Percentiles rank a stretch among this genome's conserved stretches.
These are phyloP conservation scores for Tiliacea citrago DNA, from an alignment of 2,888 invertebrate genomes.

Conservation along the genomic window DNA sequence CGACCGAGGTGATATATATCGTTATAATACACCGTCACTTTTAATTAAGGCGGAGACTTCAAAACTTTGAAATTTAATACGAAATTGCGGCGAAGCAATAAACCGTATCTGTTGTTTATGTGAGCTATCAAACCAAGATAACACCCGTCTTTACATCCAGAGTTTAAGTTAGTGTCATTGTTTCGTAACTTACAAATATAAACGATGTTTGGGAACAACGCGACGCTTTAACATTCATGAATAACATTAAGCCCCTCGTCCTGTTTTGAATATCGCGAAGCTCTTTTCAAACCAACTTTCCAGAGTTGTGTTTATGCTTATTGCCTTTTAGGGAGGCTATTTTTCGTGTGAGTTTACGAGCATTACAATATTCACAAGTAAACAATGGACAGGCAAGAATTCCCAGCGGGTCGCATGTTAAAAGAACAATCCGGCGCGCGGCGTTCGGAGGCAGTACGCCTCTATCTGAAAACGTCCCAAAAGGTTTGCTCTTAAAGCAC, in stretches of 20 bases:
- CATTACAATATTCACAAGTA: constrained; percentile 79
- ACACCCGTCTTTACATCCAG: constrained; percentile 84
- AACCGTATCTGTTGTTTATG: constrained; percentile 86
- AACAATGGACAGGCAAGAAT: constrained; percentile 71
- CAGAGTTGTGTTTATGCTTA: constrained; percentile 82
- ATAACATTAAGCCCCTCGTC: constrained; percentile 85
- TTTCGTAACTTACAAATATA: constrained; percentile 88
- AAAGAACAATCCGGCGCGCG: constrained; percentile 82
- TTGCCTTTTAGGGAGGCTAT: constrained; percentile 80
- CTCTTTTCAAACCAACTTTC: constrained; percentile 75
- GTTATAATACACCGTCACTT: constrained; percentile 73
- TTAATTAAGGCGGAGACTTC: constrained; percentile 78
- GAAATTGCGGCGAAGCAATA: constrained; percentile 79
- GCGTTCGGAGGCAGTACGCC: constrained; percentile 83
- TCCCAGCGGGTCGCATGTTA: constrained; percentile 73
- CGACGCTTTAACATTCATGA: constrained; percentile 88
- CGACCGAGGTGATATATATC: constrained; percentile 74
- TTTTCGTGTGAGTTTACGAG: constrained; percentile 69
- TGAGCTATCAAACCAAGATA: constrained; percentile 86
- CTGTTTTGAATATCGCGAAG: constrained; percentile 83
- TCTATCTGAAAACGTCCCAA: constrained; percentile 82
- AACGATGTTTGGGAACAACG: constrained; percentile 87
- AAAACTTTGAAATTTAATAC: constrained; percentile 83
- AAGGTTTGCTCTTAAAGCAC: constrained; percentile 84
- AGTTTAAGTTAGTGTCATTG: constrained; percentile 89